A percentile compares a stretch with the other conserved stretches of the same genome.
Evolutionary conservation across 1,140 invertebrate species (phyloP).

Genomic region (Mactra quadrangularis): DNA sequence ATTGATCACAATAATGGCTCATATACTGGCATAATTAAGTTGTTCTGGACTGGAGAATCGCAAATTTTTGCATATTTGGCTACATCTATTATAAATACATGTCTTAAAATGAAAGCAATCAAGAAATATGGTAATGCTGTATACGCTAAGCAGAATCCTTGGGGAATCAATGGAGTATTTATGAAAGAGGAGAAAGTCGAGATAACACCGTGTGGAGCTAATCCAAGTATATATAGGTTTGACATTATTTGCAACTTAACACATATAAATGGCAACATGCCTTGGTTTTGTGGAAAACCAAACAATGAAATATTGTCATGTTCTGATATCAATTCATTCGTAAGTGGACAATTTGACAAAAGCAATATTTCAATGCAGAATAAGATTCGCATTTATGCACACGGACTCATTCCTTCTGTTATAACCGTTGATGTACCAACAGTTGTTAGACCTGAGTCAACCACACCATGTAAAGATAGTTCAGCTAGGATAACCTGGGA

Average conservation of each 20-base stretch:
- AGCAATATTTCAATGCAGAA: neutral
- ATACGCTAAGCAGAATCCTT: constrained; percentile 12
- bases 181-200: neutral
- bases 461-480: constrained; percentile 3
- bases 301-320: constrained; percentile 10
- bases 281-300: constrained; percentile 53
- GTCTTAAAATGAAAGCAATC: constrained; percentile 22
- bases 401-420: neutral
- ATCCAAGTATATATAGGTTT: constrained; percentile 3
- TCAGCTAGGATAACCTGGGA: constrained; percentile 1
- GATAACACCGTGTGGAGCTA: constrained; percentile 16
- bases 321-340: constrained; percentile 21
- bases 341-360: neutral
- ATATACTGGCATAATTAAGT: constrained; percentile 30
- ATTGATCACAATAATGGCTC: constrained; percentile 46
- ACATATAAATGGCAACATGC: constrained; percentile 31
- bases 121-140: constrained; percentile 35
- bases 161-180: constrained; percentile 36
- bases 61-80: constrained; percentile 9
- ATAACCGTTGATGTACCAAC: neutral
- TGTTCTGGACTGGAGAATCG: constrained; percentile 36
- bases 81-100: constrained; percentile 37
- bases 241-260: constrained; percentile 47
- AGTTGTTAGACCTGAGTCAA: neutral
- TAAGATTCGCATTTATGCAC: constrained; percentile 6